phyloP scores from a whole-genome alignment of 1,140 invertebrate genomes.

The Nilaparvata lugens region DNA sequence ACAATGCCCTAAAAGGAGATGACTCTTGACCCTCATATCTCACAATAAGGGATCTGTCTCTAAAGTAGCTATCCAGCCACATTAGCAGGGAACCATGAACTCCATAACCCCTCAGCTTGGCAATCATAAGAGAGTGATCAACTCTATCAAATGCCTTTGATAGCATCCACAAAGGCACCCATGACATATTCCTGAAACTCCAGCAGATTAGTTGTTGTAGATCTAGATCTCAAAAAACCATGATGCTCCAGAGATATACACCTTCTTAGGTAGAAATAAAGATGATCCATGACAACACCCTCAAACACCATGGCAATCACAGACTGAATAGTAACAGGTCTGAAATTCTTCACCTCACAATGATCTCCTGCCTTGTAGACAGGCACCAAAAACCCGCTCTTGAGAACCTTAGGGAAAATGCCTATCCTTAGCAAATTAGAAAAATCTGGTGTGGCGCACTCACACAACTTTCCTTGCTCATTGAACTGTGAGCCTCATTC shows the following conservation, averaged over 20 bases:
- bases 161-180: slow-evolving; percentile 3
- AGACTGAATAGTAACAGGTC: slow-evolving; percentile 1
- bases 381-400: not conserved
- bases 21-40: slow-evolving; percentile 23
- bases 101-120: slow-evolving; percentile 13
- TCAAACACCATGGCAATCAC: slow-evolving; percentile 11
- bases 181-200: slow-evolving; percentile 10
- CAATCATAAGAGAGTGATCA: slow-evolving; percentile 13
- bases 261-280: slow-evolving; percentile 5
- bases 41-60: slow-evolving; percentile 24
- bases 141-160: slow-evolving; percentile 20
- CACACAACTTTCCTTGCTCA: too few species aligned
- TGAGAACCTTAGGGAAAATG: slow-evolving; percentile 2
- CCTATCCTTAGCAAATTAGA: not conserved
- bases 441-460: too few species aligned
- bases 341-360: not conserved
- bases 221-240: slow-evolving; percentile 14
- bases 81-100: slow-evolving; percentile 15
- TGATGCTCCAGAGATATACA: slow-evolving; percentile 12
- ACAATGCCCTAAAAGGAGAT: slow-evolving; percentile 22
- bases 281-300: not conserved
- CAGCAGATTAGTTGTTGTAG: slow-evolving; percentile 14
- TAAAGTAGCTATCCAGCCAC: slow-evolving; percentile 27
- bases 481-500: too few species aligned
- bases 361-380: slow-evolving; percentile 11